Evolutionary conservation across 2,113 vertebrate species (phyloP), one percentile per base, ranked within the genome.

Genomic region (Colaptes auratus): DNA sequence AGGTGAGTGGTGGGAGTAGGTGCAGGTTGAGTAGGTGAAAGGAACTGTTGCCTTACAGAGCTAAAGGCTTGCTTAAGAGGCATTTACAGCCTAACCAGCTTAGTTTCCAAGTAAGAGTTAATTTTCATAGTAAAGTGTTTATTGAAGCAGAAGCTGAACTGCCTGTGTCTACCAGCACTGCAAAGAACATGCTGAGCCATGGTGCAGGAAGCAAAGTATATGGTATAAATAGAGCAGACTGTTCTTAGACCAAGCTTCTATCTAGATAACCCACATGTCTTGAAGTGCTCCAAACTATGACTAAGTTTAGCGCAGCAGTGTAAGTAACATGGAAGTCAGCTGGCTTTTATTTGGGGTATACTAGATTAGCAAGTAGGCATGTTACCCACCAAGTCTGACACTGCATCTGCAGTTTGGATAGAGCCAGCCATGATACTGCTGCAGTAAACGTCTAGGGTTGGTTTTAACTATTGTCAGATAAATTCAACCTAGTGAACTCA

Each of bases 201-300:
- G 13, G 81, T 89, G 61, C 81, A 90, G 77, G 56, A 63, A 82
- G 33, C 39, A 46, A 66, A 87, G 53, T 66, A 10, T 67, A 35
- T 44, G 56, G 70, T 92, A 94, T 95, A 89, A 92, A 92, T 90
- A 91, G 83, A 95, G 71, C 75, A 88, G 88, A 69, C 83, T 93
- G 74, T 91, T 94, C 76, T 13, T 95, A 94, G 80, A 86, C n/a
- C 33, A 77, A n/a, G 46, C 20, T 85, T 85, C 78, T 88, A 50
- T 93, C 81, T 88, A 81, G 88, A 58, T 95, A 82, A 85, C 81
- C 36, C 70, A 39, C 33, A 31, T 59, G 39, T 90, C 74, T 92
- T 93, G 53, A 86, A 89, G 83, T 78, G 44, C 81, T 96, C 60
- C 44, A 58, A 78, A 73, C 25, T 42, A 60, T 94, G 65, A 95